Base-by-base conservation (phyloP, 2,888 invertebrate genomes). In the Xestia ashworthii region DNA sequence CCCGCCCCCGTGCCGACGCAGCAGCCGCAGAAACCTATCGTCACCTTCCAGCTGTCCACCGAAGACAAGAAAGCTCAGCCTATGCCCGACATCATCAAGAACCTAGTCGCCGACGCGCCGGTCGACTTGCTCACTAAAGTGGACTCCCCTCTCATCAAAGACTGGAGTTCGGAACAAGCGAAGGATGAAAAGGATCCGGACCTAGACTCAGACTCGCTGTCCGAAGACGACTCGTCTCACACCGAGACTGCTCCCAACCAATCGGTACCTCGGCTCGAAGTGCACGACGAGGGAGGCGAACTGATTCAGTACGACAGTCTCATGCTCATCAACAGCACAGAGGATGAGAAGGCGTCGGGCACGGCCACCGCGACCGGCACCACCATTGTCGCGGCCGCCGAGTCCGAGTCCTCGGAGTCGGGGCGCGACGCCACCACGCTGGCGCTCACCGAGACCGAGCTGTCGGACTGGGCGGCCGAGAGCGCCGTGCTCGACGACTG, bases 401-500 rank as follows among this genome's bases (percentile, higher is more conserved):
- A 95, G 50, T 95, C 96, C 0, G 95, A 95, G 75, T 96, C 96
- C 0, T 98, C 98, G 0, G 98, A 98, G 86, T 98, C 98, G 0
- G 97, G 98, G 74, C 97, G 97, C 3, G 98, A 98, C 87, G 97
- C 97, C 2, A 98, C 98, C 0, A 98, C 98, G 0, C 97, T 98
- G 1, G 98, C 98, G 5, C 95, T 98, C 19, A 98, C 98, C 0
- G 99, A 99, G 93, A 98, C 98, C 0, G 99, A 99, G 91, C 95
- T 98, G n/a, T 98, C 98, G 0, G 99, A 99, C 92, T 99, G 98
- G 99, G 98, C 98, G 0, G 97, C 98, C 6, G 98, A 99, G 90
- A 98, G 98, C 85, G 98, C 97, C 62, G 98, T 98, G 3, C 97
- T 98, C 0, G 98, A 98, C 88, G 98, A 98, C 91, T 97, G 98